Evolutionary conservation across 2,113 vertebrate species (phyloP).

Genomic region (Cyrtonyx montezumae): DNA sequence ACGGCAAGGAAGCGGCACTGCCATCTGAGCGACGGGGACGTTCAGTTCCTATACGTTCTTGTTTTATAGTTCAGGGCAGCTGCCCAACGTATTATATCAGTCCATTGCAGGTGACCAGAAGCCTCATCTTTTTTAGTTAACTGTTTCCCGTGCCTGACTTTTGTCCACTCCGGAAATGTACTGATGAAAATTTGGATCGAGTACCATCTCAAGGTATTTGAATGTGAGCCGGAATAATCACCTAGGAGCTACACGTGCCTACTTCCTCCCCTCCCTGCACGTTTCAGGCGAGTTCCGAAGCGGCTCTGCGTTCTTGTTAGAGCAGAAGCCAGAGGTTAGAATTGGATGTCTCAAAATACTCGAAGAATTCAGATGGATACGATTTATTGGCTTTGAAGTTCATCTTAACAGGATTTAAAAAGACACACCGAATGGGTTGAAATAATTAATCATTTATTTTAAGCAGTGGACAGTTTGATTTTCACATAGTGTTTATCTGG

Average conservation of each 20-base stretch:
- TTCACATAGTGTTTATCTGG: constrained; percentile 44
- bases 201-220: neutral
- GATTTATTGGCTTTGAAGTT: neutral
- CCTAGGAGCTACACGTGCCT: neutral
- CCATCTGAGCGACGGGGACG: too few species aligned
- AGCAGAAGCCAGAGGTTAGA: neutral
- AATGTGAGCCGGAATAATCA: neutral
- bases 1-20: too few species aligned
- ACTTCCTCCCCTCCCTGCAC: neutral
- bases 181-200: neutral
- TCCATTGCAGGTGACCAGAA: neutral
- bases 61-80: neutral
- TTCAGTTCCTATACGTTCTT: neutral
- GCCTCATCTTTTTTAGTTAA: neutral
- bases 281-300: neutral
- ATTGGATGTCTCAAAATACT: neutral
- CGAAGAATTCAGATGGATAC: neutral
- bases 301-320: neutral
- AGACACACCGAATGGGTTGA: neutral
- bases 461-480: constrained; percentile 23
- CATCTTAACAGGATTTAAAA: neutral
- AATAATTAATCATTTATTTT: constrained; percentile 73
- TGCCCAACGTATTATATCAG: rapidly evolving
- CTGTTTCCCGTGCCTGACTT: rapidly evolving
- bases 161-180: rapidly evolving